A percentile compares a stretch with the other conserved stretches of the same genome.
Evolutionary conservation across 2,797 vertebrate species (phyloP).

Genomic region (Chelonia mydas): DNA sequence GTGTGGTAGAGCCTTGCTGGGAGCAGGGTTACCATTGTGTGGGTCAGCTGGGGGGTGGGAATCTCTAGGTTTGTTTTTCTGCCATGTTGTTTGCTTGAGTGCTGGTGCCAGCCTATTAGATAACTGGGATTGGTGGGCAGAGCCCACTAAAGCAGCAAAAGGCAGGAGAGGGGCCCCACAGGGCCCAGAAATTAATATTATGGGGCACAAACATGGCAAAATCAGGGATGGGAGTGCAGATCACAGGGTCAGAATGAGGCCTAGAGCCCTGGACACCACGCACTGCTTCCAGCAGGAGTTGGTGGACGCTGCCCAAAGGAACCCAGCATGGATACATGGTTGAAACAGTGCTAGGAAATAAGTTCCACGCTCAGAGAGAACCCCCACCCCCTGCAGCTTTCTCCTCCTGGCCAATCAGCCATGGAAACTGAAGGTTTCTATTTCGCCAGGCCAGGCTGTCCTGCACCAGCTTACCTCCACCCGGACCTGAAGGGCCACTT

Average conservation of each 20-base stretch:
- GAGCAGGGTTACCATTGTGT: constrained; percentile 3
- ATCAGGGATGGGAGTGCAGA: not conserved
- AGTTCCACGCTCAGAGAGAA: not conserved
- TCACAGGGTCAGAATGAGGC: not conserved
- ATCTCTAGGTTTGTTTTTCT: not conserved
- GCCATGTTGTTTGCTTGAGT: not conserved
- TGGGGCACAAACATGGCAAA: not conserved
- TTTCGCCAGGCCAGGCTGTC: not conserved
- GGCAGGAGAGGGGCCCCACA: not conserved
- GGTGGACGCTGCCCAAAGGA: not conserved
- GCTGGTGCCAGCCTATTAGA: not conserved
- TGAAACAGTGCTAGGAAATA: not conserved
- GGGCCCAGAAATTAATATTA: not conserved
- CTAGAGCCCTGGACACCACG: not conserved
- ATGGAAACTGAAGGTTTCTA: not conserved
- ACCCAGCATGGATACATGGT: not conserved
- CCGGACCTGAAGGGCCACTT: not conserved
- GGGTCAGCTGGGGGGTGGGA: not conserved
- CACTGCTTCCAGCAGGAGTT: not conserved
- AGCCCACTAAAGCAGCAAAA: not conserved
- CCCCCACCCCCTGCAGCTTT: not conserved
- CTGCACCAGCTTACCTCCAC: too few species aligned
- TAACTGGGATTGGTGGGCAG: not conserved
- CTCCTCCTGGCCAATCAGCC: not conserved
- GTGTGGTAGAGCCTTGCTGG: constrained; percentile 29